phyloP scores from a whole-genome alignment of 2,888 invertebrate genomes.

The Leptopilina drosophilae region DNA sequence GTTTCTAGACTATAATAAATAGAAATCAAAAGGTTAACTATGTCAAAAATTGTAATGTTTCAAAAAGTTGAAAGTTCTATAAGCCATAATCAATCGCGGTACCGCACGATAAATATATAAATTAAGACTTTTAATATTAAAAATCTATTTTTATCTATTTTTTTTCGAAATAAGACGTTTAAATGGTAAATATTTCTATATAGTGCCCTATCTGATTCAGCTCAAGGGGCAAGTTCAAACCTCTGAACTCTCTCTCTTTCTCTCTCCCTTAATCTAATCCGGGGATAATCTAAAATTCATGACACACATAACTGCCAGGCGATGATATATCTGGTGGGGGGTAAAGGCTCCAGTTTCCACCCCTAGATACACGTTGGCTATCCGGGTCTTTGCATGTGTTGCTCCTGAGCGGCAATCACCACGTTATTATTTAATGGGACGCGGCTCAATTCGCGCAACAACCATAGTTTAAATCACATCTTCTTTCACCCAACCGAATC shows the following conservation, averaged over 20 bases:
- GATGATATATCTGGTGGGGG: constrained; percentile 75
- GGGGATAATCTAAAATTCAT: constrained; percentile 76
- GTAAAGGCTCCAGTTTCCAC: constrained; percentile 60
- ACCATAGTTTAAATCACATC: constrained; percentile 53
- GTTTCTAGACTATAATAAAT: no score
- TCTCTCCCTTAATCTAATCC: constrained; percentile 75
- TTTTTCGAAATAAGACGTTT: no score
- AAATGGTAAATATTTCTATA: no score
- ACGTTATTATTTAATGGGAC: constrained; percentile 67
- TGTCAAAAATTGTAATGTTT: no score
- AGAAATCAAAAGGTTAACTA: no score
- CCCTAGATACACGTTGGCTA: constrained; percentile 1
- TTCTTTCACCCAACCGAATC: constrained; percentile 16
- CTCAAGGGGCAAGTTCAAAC: constrained; percentile 48
- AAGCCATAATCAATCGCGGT: no score
- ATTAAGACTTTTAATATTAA: no score
- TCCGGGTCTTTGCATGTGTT: constrained; percentile 6
- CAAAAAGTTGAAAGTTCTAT: no score
- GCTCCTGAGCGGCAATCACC: constrained; percentile 36
- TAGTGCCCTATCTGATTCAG: constrained; percentile 48
- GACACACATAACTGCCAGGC: constrained; percentile 76
- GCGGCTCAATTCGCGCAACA: constrained; percentile 52
- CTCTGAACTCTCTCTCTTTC: constrained; percentile 41
- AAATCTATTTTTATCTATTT: no score
- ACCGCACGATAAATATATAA: no score